A percentile compares a stretch with the other conserved stretches of the same genome.
These are phyloP conservation scores for Pandemis cinnamomeana DNA, from an alignment of 2,888 invertebrate genomes.

Conservation along the genomic window DNA sequence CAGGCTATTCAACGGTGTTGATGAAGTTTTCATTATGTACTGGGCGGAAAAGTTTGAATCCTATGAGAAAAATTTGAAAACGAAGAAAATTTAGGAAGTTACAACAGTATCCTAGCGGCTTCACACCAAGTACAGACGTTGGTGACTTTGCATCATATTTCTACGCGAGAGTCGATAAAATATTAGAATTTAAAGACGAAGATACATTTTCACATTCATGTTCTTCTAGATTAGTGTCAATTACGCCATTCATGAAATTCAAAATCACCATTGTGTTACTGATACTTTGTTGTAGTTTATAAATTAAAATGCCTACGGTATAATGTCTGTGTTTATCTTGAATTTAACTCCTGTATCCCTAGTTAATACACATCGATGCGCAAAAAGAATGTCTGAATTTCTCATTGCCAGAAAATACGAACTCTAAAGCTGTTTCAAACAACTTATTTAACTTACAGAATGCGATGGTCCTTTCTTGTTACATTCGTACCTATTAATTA, in stretches of 20 bases:
- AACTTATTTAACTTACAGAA: not conserved
- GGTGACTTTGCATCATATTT: slow-evolving; percentile 8
- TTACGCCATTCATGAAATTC: slow-evolving; percentile 16
- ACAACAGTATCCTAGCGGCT: not conserved
- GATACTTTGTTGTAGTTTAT: slow-evolving; percentile 62
- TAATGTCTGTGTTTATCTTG: slow-evolving; percentile 14
- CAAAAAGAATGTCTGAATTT: not conserved
- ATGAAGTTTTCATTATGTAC: not conserved
- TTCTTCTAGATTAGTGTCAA: slow-evolving; percentile 26
- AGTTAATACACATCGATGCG: not conserved
- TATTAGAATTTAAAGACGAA: slow-evolving; percentile 14
- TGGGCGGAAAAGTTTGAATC: not conserved
- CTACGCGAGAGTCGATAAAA: slow-evolving; percentile 11
- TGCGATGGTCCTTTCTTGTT: not conserved
- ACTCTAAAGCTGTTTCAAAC: not conserved
- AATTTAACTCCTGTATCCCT: not conserved
- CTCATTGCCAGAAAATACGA: not conserved
- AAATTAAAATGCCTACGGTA: slow-evolving; percentile 50
- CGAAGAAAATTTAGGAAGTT: not conserved
- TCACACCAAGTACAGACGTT: not conserved
- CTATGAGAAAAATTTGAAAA: not conserved
- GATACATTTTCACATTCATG: slow-evolving; percentile 17
- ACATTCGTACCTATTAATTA: not conserved
- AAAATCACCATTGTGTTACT: slow-evolving; percentile 51
- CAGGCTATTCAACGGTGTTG: not conserved